Evolutionary conservation across 2,888 invertebrate species (phyloP), one percentile per base, ranked within the genome.

Genomic region (Scaptomyza reducta): DNA sequence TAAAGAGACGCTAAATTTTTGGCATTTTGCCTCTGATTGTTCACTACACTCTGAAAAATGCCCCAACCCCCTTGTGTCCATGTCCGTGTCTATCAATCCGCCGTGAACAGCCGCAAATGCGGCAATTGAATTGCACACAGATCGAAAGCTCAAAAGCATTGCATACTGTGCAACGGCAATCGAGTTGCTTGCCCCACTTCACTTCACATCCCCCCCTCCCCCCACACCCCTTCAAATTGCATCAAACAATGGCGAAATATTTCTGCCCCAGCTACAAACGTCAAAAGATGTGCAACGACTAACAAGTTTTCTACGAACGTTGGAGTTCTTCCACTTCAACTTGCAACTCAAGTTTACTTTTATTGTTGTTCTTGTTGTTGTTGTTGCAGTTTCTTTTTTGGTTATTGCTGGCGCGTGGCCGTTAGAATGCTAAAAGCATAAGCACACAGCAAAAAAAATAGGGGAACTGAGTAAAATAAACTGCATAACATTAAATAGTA

Each of bases 51-150:
- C 33, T 2, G 13, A 2, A 3, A 31, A 1, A 10, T 11, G 0
- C 31, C 10, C 6, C 33, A 33, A 22, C 25, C 6, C 25, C 25
- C n/a, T 22, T n/a, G n/a, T n/a, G n/a, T n/a, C 11, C 22, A 22
- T 2, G n/a, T 5, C 11, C 9, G 6, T 27, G 18, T n/a, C 49
- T 9, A 5, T 5, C 22, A 7, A 9, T 1, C 31, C 11, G 5
- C 1, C 33, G 4, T 10, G 29, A 47, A 53, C 41, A 33, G 46
- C 75, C 82, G 40, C 77, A 79, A 82, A 73, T 79, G 67, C 74
- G 64, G 70, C 84, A 80, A 86, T 86, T 82, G 79, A 75, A 79
- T 81, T 81, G 79, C 61, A 69, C 59, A 72, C 59, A 72, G 72
- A 85, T 79, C 77, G 72, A 65, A 49, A 68, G 61, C 70, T 62